Evolutionary conservation across 1,140 invertebrate genomes (phyloP), one percentile per base, ranked within the genome.

Genomic region (Cydia pomonella): DNA sequence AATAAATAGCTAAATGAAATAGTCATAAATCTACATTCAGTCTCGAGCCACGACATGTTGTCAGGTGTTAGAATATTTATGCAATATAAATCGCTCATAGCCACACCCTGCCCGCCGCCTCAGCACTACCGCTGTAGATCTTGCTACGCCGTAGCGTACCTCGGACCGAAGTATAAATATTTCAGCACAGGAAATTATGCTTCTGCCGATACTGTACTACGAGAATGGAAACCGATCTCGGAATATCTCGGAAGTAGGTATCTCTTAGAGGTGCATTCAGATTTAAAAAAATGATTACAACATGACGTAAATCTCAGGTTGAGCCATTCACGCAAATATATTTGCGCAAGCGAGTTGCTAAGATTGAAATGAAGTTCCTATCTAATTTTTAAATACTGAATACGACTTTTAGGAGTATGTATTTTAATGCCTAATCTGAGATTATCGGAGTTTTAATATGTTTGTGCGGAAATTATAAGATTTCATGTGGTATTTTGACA

Each of bases 141-240:
- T 80, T 75, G 77, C 82, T 78, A 84, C 79, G 77, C 27, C 83
- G 83, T 84, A 86, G 82, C 84, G 84, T 85, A 86, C 81, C 84
- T 77, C 82, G 63, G 50, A 78, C 78, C 72, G 50, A 50, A 82
- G 78, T 89, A 92, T 92, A 92, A 92, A 92, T 92, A 92, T 92
- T 92, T 89, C 89, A 92, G 83, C 84, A 83, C 84, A 85, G 90
- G 88, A 90, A 91, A 92, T 92, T 92, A 92, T 92, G 85, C 83
- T 89, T 81, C 81, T 80, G 80, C 87, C 85, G 86, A 89, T 90
- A 90, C 78, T 78, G 80, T 82, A 76, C 75, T 82, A 77, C 76
- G 88, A 85, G 82, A 87, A 91, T 90, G 80, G 84, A 82, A 81
- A 87, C 76, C 81, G 81, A 82, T 85, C 80, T 82, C 76, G 76